phyloP scores from a whole-genome alignment of 2,888 invertebrate genomes.

The Macrostomum cliftonense region DNA sequence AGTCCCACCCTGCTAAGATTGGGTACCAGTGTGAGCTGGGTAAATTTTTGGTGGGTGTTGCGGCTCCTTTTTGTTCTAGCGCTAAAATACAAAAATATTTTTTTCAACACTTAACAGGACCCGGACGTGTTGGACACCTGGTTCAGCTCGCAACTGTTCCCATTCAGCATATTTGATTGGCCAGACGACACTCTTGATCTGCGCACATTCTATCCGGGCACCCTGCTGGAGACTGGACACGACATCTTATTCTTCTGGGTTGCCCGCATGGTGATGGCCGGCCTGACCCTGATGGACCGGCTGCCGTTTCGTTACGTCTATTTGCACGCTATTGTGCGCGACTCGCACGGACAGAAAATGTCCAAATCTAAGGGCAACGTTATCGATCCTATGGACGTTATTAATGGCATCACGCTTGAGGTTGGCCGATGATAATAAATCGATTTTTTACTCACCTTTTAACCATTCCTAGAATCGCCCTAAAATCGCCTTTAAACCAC shows the following conservation, averaged over 20 bases:
- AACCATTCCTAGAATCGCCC: too few species aligned
- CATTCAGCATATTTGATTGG: constrained; percentile 93
- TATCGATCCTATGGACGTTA: constrained; percentile 87
- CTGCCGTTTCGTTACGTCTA: constrained; percentile 77
- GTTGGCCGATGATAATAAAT: too few species aligned
- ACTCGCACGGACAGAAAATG: constrained; percentile 96
- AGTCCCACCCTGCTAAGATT: too few species aligned
- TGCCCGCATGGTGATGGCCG: constrained; percentile 94
- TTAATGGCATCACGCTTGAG: constrained; percentile 61
- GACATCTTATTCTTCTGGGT: constrained; percentile 99
- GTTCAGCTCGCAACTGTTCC: constrained; percentile 90
- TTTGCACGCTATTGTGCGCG: constrained; percentile 86
- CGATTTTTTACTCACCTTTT: too few species aligned
- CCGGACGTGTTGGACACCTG: constrained; percentile 95
- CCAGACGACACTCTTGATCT: constrained; percentile 55
- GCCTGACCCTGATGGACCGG: constrained; percentile 65
- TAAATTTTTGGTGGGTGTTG: too few species aligned
- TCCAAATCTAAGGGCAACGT: constrained; percentile 94
- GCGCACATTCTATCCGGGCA: constrained; percentile 69
- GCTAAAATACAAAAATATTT: too few species aligned
- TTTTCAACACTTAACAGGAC: too few species aligned
- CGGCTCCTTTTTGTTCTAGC: too few species aligned
- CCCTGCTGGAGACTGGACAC: constrained; percentile 81
- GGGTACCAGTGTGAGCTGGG: too few species aligned
- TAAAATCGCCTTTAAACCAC: too few species aligned